Conservation (phyloP, 2,113 vertebrate genomes). For the Nematolebias whitei region DNA sequence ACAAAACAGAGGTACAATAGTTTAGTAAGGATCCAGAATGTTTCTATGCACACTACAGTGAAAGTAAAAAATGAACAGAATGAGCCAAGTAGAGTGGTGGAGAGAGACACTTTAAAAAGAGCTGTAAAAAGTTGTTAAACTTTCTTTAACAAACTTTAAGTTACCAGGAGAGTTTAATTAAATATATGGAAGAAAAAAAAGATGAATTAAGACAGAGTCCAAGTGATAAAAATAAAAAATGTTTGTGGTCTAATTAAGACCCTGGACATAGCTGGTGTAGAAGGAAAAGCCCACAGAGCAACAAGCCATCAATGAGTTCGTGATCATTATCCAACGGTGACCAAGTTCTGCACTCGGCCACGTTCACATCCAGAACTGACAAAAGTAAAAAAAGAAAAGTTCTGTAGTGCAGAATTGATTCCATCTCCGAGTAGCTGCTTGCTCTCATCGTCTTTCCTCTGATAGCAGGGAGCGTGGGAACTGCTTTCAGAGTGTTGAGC, state of each 20-base stretch:
- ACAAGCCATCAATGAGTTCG: not conserved
- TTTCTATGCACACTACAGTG: not conserved
- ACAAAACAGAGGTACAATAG: slow-evolving; percentile 11
- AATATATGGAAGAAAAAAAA: slow-evolving; percentile 7
- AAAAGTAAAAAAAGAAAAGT: slow-evolving; percentile 18
- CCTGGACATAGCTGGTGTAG: slow-evolving; percentile 26
- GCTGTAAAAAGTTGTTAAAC: slow-evolving; percentile 38
- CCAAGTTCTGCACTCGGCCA: not conserved
- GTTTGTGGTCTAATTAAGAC: slow-evolving; percentile 7
- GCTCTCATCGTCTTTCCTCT: slow-evolving; percentile 45
- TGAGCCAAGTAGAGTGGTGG: slow-evolving; percentile 17
- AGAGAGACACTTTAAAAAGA: slow-evolving; percentile 24
- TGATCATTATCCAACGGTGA: not conserved
- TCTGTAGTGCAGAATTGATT: slow-evolving; percentile 21
- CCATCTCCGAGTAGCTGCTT: slow-evolving; percentile 18
- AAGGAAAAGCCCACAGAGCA: slow-evolving; percentile 7
- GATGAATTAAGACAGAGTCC: slow-evolving; percentile 18
- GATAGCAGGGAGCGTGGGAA: slow-evolving; percentile 69
- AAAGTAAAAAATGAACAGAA: slow-evolving; percentile 22
- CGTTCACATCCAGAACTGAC: not conserved
- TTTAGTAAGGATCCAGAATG: no score
- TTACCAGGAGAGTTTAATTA: slow-evolving; percentile 18
- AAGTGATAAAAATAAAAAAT: slow-evolving; percentile 12
- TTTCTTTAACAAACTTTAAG: slow-evolving; percentile 56
- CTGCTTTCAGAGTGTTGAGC: slow-evolving; percentile 32